Base-by-base conservation (phyloP, 2,113 vertebrate species). In the Galbula dea region DNA sequence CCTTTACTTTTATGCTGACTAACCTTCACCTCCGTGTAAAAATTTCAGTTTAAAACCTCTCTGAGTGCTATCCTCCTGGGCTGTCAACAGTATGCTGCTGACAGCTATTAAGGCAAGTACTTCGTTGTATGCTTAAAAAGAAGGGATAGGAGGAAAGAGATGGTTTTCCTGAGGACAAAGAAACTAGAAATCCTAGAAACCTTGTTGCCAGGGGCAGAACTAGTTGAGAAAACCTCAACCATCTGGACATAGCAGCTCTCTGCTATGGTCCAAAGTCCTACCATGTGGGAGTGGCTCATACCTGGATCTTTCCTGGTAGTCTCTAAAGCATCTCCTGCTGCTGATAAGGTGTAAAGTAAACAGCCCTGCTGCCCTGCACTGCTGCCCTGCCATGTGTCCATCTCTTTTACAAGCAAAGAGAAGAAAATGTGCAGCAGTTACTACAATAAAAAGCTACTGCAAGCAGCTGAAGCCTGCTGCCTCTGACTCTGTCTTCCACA, bases 291-390 rank as follows among this genome's bases (percentile, higher is more conserved):
- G 88, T 1, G 41, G 72, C 73, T 83, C 2, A 8, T 88, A 86
- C 69, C 92, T 59, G 76, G 39, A n/a, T 65, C 79, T 87, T 93
- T 91, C 74, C 74, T 76, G 83, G 39, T 62, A 94, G 61, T 59
- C 66, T 83, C 41, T 85, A 65, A 71, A 86, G 82, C 39, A 77
- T 65, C 61, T 89, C 77, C 65, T 74, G 62, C 41, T 91, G 85
- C 67, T 93, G 86, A 88, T 96, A 97, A 96, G 79, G 48, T 45
- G 36, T 46, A 85, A 91, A 94, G 85, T 72, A 96, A n/a, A n/a
- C n/a, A n/a, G n/a, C n/a, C n/a, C 46, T 84, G 79, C 83, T 95
- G 76, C 82, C 39, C 37, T 48, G 41, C 67, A 3, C 46, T 84
- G 79, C 83, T 95, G 76, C 82, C 39, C 37, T 48, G 41, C 67